Conservation (phyloP, 2,113 vertebrate species). For the Aramus guarauna region DNA sequence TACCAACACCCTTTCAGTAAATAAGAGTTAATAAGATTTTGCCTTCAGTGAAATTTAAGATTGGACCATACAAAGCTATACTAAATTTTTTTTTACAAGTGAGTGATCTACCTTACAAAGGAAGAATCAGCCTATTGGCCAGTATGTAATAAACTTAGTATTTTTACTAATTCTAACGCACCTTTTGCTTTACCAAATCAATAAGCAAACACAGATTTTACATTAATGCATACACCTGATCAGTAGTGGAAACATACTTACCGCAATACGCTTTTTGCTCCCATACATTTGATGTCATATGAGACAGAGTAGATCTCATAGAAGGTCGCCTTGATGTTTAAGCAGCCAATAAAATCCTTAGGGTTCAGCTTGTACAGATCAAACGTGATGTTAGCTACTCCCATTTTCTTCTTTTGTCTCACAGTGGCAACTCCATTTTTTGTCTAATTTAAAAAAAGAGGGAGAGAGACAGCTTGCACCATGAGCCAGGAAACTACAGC, state of each 20-base stretch:
- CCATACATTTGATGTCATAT: slow-evolving; percentile 79
- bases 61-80: background rate
- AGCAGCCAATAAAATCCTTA: slow-evolving; percentile 83
- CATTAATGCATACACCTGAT: accelerated
- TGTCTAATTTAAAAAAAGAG: slow-evolving; percentile 22
- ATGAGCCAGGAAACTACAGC: background rate
- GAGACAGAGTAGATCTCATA: slow-evolving; percentile 84
- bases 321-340: slow-evolving; percentile 80
- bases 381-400: slow-evolving; percentile 83
- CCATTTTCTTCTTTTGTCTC: slow-evolving; percentile 71
- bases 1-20: background rate
- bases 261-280: slow-evolving; percentile 76
- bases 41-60: background rate
- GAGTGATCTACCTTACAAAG: background rate
- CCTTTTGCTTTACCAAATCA: background rate
- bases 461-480: background rate
- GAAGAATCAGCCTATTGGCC: background rate
- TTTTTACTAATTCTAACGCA: background rate
- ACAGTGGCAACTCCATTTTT: background rate
- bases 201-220: background rate
- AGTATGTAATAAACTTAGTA: background rate
- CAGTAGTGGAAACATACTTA: slow-evolving; percentile 32
- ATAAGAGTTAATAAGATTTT: background rate
- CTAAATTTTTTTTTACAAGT: background rate
- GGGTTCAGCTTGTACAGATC: slow-evolving; percentile 85